Conservation (phyloP, 2,113 vertebrate species). For the Sisor rabdophorus region DNA sequence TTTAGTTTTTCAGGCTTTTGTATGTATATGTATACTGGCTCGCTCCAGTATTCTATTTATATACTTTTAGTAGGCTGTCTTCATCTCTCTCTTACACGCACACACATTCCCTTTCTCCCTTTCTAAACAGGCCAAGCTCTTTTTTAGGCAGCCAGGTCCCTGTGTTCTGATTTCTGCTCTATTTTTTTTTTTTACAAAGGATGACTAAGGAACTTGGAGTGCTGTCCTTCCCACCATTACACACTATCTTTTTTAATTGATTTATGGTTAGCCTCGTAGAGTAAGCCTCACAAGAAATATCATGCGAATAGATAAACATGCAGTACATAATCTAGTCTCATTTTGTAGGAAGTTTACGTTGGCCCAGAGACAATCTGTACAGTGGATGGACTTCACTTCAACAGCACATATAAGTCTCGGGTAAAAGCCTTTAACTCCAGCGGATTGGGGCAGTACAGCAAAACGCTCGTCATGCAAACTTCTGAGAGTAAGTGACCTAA, state of each 20-base stretch:
- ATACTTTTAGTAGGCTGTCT: constrained; percentile 48
- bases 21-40: constrained; percentile 34
- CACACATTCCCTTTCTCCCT: constrained; percentile 10
- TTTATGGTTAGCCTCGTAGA: neutral
- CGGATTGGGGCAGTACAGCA: constrained; percentile 95
- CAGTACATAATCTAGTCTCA: constrained; percentile 39
- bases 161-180: constrained; percentile 48
- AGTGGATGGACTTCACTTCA: constrained; percentile 96
- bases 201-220: constrained; percentile 19
- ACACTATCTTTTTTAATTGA: neutral
- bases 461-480: constrained; percentile 94
- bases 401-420: constrained; percentile 92
- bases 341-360: constrained; percentile 90
- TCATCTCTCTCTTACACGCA: constrained; percentile 12
- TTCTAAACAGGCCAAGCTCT: constrained; percentile 49
- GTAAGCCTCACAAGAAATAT: neutral
- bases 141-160: constrained; percentile 45
- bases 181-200: constrained; percentile 37
- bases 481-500: constrained; percentile 82
- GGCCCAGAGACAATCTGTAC: constrained; percentile 98
- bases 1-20: constrained; percentile 7
- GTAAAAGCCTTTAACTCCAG: constrained; percentile 96
- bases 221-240: constrained; percentile 3
- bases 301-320: neutral
- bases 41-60: constrained; percentile 58